Evolutionary conservation across 1,140 invertebrate species (phyloP), one percentile per base, ranked within the genome.

Genomic region (Goniozus legneri): DNA sequence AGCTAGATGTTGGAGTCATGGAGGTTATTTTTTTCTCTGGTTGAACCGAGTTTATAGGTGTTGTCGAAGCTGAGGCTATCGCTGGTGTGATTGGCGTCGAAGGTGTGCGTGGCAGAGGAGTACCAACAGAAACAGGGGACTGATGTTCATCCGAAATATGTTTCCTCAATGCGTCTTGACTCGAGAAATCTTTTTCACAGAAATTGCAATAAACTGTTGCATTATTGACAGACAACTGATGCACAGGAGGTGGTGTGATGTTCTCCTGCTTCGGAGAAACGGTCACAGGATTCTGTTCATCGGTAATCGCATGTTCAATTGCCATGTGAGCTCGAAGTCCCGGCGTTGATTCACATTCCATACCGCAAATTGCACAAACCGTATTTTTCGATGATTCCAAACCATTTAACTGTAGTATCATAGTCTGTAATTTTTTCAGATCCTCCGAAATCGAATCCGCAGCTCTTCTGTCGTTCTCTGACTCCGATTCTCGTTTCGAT

Each of bases 331-430:
- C 78, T 40, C 81, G 77, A 20, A 85, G 58, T 6, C 76, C 74
- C 32, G 77, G 75, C 31, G 79, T 76, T 46, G 78, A 81, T 31
- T 85, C 83, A 53, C 80, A 80, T 43, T 84, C 83, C 42, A 79
- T 79, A 2, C 79, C 79, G 49, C 84, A 85, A 2, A 81, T 60
- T 30, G 67, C 76, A 53, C 84, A 85, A 3, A 77, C 78, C 2
- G 76, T 67, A 79, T 84, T 68, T 67, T 70, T 75, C 0, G 12
- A 18, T 0, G 76, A 79, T 50, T 88, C 84, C 21, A 88, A 71
- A 43, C 86, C 86, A 63, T 93, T 94, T 36, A 95, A 69, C 70
- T 95, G 91, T 37, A 90, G 80, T 53, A 95, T 89, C 92, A 95
- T 95, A 0, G 88, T 88, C 68, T 95, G 91, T 14, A 95, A 72